Evolutionary conservation across 2,113 vertebrate genomes (phyloP), one percentile per base, ranked within the genome.

Genomic region (Acinonyx jubatus): DNA sequence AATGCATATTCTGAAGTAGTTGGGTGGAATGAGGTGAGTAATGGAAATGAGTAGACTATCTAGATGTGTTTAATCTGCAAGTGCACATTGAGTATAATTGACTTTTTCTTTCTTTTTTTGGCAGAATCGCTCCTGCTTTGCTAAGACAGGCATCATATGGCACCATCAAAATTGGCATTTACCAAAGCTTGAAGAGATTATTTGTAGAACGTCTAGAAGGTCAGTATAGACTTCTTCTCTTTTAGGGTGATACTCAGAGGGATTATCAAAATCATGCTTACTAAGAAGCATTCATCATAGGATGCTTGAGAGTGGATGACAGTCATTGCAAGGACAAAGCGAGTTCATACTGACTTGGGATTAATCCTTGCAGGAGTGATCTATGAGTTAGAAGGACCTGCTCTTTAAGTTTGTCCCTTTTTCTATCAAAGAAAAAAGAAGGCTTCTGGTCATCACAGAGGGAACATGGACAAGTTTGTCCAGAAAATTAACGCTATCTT

Each of bases 131-230:
- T 5, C 99, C 99, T 0, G 99, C 99, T 0, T 98, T 99, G 82
- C 98, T 99, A 92, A 99, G 99, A 80, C 99, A 99, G 97, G 99
- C 99, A 0, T 99, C 99, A 0, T 99, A 99, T 0, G 99, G 99
- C 96, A 99, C 99, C 84, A 99, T 99, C 97, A 99, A 99, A 99
- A 99, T 99, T 4, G 99, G 99, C 74, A 99, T 99, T 23, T 99
- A 99, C 98, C 99, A 99, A 98, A 99, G 99, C 76, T 96, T 99
- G 98, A 99, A 99, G 98, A 99, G 99, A 92, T 98, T 99, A 89
- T 99, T 99, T 19, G 99, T 99, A 31, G 99, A 98, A 96, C 99
- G 97, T 38, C 99, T 99, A 88, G 99, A 99, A 99, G 99, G 99
- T 99, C 65, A 65, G 99, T 98, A 90, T 97, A 89, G 71, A 92